Evolutionary conservation across 64 coral and sea anemone species (phyloP), one percentile per base, ranked within the genome.

Genomic region (Montipora efflorescens): DNA sequence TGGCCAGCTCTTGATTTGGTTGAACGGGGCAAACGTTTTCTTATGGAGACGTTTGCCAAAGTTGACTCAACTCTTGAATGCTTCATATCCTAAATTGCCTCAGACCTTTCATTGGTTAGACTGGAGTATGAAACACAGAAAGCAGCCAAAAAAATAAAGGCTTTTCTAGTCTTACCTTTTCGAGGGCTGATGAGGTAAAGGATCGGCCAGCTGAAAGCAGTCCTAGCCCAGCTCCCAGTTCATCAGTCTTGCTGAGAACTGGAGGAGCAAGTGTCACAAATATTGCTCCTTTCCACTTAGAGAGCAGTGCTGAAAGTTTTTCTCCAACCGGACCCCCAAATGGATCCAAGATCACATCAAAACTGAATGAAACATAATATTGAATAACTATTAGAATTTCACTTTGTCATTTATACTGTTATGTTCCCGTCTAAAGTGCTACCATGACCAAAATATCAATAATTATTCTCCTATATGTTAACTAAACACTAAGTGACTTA

Each of bases 261-360:
- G 96, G 96, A 5, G 96, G 93, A 4, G 93, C 85, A 5, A 97
- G 77, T 18, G 82, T 92, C 14, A 97, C 67, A 79, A 84, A 97
- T 2, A 97, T 73, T n/a, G 92, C 77, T 15, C 92, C 89, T 55
- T 7, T 92, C 89, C 96, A 92, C 22, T 76, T 88, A 74, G 93
- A 92, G 8, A 97, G 74, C 57, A 97, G 69, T 0, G 78, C 23
- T 13, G 96, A 66, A 12, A 86, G 77, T 67, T 89, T 55, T 21
- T 83, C 53, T 50, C 94, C 83, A 79, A 87, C 75, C 53, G 94
- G 47, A 21, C 89, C 89, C 57, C 96, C 96, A 95, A 97, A 97
- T 66, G 96, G 96, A 79, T 97, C 96, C 75, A 97, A 88, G 55
- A 97, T 95, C 7, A 97, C 79, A 53, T 97, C 93, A 97, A 94